Percentiles rank a stretch among this genome's conserved stretches.
phyloP scores from a whole-genome alignment of 2,113 vertebrate genomes.

The Casuarius casuarius region DNA sequence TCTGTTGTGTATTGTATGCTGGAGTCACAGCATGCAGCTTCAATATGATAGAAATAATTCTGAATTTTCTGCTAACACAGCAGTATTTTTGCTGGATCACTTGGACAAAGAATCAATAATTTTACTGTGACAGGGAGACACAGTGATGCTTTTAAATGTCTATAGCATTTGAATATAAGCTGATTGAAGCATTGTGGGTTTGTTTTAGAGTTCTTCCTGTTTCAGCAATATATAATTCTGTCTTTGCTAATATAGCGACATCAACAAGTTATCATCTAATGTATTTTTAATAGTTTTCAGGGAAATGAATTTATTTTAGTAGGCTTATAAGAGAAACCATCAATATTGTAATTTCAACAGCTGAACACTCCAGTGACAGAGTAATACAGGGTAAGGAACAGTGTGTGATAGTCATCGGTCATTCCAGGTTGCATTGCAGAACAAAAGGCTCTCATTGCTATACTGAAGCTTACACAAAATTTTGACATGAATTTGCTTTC shows the following conservation, averaged over 20 bases:
- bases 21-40: background rate
- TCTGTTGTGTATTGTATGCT: background rate
- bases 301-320: background rate
- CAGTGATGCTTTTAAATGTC: background rate
- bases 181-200: background rate
- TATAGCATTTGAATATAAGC: background rate
- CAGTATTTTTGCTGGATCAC: background rate
- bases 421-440: background rate
- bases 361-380: background rate
- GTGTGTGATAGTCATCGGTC: rapidly evolving
- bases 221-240: background rate
- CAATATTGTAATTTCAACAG: background rate
- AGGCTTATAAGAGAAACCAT: background rate
- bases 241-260: background rate
- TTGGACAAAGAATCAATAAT: background rate
- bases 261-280: background rate
- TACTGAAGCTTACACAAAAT: background rate
- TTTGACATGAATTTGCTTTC: background rate
- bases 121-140: background rate
- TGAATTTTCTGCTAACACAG: background rate
- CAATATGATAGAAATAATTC: background rate
- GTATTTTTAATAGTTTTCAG: background rate
- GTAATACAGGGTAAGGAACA: background rate
- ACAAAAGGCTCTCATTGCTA: background rate
- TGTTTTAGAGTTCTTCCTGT: background rate